These are phyloP conservation scores for Mactromeris polynyma DNA, from an alignment of 2,888 invertebrate species.

Conservation along the genomic window DNA sequence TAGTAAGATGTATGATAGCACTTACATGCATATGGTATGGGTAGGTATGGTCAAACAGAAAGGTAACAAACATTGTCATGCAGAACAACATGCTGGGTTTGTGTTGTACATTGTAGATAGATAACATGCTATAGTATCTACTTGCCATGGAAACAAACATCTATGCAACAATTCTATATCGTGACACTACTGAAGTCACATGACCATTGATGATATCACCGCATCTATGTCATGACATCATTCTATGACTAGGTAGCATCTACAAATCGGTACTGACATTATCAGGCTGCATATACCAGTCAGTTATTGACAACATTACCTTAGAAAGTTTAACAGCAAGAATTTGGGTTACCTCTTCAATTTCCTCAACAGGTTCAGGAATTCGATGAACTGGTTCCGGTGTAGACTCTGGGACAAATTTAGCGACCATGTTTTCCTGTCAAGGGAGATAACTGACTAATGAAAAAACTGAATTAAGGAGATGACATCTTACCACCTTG, in stretches of 20 bases:
- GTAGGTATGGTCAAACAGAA: background rate
- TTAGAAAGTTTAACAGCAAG: conserved; percentile 46
- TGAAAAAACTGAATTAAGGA: background rate
- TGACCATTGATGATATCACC: background rate
- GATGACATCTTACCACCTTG: too few species aligned
- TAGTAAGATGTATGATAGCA: background rate
- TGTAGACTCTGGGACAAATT: conserved; percentile 71
- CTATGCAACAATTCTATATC: background rate
- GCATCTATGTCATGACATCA: background rate
- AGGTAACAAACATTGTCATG: background rate
- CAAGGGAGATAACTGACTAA: conserved; percentile 22
- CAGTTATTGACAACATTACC: conserved; percentile 36
- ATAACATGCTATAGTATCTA: background rate
- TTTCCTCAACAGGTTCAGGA: conserved; percentile 37
- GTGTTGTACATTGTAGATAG: background rate
- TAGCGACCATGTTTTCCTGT: conserved; percentile 74
- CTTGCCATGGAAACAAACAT: background rate
- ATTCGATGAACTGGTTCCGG: conserved; percentile 65
- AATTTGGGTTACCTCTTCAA: conserved; percentile 68
- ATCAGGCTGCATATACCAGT: background rate
- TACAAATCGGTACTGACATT: background rate
- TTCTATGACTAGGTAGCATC: background rate
- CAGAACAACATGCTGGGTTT: background rate
- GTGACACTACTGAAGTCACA: background rate
- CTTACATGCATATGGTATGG: background rate